phyloP scores from a whole-genome alignment of 2,113 vertebrate species.

The Neoarius graeffei region DNA sequence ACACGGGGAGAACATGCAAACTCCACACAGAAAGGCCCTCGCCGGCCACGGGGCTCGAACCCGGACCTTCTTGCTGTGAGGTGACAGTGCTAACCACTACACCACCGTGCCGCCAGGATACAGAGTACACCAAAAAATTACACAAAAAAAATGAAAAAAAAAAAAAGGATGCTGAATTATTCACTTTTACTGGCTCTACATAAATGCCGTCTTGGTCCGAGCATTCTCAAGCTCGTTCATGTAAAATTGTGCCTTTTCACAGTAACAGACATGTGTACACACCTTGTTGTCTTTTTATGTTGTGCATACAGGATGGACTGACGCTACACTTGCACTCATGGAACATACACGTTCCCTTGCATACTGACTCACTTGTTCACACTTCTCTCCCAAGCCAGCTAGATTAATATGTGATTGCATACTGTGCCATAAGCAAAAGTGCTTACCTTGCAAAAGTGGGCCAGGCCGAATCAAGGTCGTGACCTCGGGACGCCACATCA shows the following conservation, averaged over 20 bases:
- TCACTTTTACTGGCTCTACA: neutral
- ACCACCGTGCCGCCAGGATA: too few species aligned
- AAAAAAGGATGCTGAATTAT: neutral
- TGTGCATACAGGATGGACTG: neutral
- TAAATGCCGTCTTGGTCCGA: neutral
- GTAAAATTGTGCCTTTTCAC: neutral
- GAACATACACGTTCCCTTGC: neutral
- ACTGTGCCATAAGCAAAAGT: neutral
- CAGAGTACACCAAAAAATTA: too few species aligned
- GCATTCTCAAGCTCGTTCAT: neutral
- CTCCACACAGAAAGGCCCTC: too few species aligned
- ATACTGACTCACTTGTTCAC: neutral
- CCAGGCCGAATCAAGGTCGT: slow-evolving; percentile 93
- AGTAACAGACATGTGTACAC: neutral
- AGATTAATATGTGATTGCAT: neutral
- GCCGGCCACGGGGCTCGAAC: too few species aligned
- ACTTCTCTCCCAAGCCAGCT: neutral
- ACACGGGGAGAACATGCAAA: too few species aligned
- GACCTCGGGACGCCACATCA: slow-evolving; percentile 84
- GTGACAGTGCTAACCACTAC: too few species aligned
- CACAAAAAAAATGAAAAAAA: neutral
- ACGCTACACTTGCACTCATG: neutral
- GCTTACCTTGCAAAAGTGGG: slow-evolving; percentile 90
- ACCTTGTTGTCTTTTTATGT: neutral
- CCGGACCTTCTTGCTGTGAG: too few species aligned